A percentile compares a stretch with the other conserved stretches of the same genome.
Evolutionary conservation across 2,797 vertebrate species (phyloP).

Genomic region (Lemur catta): DNA sequence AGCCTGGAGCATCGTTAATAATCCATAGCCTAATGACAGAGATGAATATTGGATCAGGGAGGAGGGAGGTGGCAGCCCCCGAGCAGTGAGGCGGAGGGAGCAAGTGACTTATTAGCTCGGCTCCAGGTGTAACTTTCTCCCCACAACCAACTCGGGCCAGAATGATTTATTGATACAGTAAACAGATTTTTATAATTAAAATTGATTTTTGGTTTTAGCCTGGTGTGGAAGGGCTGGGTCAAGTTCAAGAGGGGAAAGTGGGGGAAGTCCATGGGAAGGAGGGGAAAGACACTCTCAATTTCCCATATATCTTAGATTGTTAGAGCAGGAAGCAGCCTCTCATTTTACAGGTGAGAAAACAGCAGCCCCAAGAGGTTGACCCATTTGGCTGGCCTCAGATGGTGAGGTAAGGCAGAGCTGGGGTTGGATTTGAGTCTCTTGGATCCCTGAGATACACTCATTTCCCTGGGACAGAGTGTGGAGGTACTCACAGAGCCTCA

Average conservation of each 20-base stretch:
- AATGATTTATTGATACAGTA: conserved; percentile 80
- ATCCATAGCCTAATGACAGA: conserved; percentile 62
- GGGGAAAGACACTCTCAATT: not conserved
- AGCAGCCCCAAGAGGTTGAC: not conserved
- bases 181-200: conserved; percentile 86
- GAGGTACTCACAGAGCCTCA: accelerated
- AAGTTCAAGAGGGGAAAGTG: conserved; percentile 56
- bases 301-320: conserved; percentile 8
- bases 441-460: not conserved
- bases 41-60: conserved; percentile 66
- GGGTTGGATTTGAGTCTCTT: not conserved
- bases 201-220: conserved; percentile 84
- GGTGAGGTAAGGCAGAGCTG: not conserved
- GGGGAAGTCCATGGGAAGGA: not conserved
- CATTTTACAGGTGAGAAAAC: not conserved
- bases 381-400: not conserved
- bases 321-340: not conserved
- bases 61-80: not conserved
- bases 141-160: not conserved
- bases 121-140: conserved; percentile 78
- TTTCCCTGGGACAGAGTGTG: not conserved
- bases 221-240: conserved; percentile 72
- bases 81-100: not conserved
- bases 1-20: conserved; percentile 56
- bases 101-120: conserved; percentile 71